Evolutionary conservation across 2,113 vertebrate genomes (phyloP).

Genomic region (Cyanistes caeruleus): DNA sequence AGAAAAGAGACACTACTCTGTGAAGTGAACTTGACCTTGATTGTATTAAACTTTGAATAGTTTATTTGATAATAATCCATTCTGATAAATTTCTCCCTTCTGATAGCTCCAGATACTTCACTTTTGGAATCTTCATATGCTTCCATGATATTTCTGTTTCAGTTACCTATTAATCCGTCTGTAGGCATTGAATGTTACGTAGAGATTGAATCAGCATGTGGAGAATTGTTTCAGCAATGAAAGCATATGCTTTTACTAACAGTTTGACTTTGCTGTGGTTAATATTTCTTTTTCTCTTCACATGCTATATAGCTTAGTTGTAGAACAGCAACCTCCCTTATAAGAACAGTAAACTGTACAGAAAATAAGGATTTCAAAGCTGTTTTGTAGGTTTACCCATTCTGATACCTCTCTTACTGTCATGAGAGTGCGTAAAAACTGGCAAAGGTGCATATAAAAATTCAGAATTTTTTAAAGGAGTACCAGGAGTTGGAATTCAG

Average conservation of each 20-base stretch:
- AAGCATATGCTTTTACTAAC: not conserved
- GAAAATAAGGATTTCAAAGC: not conserved
- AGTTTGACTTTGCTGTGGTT: not conserved
- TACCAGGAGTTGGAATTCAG: not conserved
- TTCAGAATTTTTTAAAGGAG: not conserved
- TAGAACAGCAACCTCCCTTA: not conserved
- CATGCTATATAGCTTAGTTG: not conserved
- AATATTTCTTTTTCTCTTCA: not conserved
- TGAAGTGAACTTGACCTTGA: not conserved
- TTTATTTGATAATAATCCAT: not conserved
- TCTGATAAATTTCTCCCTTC: not conserved
- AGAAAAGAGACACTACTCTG: not conserved
- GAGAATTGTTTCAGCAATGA: not conserved
- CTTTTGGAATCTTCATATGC: not conserved
- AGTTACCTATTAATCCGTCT: not conserved
- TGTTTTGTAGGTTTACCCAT: not conserved
- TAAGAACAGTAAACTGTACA: not conserved
- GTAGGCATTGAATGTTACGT: not conserved
- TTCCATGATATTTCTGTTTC: not conserved
- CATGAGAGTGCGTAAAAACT: not conserved
- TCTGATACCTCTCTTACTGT: not conserved
- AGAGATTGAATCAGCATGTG: not conserved
- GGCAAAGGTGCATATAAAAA: not conserved
- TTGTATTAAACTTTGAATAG: not conserved
- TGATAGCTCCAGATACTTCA: not conserved